phyloP scores from a whole-genome alignment of 2,797 vertebrate species.

The Peromyscus eremicus region DNA sequence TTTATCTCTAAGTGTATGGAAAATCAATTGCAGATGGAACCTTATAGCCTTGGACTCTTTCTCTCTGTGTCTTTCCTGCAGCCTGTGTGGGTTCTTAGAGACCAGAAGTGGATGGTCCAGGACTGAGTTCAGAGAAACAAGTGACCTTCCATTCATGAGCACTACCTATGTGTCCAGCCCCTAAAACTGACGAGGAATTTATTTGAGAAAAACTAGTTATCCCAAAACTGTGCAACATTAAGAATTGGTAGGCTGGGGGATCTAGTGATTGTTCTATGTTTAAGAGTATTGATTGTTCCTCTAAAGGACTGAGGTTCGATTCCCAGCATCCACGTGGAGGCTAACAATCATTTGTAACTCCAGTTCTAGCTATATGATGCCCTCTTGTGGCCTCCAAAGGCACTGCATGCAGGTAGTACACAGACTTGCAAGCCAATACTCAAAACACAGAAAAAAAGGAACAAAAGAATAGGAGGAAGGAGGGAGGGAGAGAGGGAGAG shows the following conservation, averaged over 20 bases:
- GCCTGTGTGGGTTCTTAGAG: not conserved
- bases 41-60: not conserved
- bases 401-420: not conserved
- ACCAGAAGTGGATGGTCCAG: accelerated
- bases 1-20: not conserved
- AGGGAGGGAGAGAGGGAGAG: no score
- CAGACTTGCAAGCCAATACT: not conserved
- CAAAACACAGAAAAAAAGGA: not conserved
- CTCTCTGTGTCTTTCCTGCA: not conserved
- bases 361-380: not conserved
- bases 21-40: not conserved
- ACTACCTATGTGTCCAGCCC: accelerated
- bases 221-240: not conserved
- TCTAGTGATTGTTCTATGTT: not conserved
- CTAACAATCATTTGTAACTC: not conserved
- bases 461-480: not conserved
- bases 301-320: not conserved
- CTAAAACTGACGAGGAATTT: not conserved
- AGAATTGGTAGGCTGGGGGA: not conserved
- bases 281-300: not conserved
- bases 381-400: not conserved
- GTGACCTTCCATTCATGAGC: accelerated
- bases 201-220: not conserved
- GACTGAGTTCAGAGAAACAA: not conserved
- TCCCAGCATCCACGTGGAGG: not conserved